phyloP scores from a whole-genome alignment of 35 echinoderm and acorn worm genomes.

The Lytechinus pictus region DNA sequence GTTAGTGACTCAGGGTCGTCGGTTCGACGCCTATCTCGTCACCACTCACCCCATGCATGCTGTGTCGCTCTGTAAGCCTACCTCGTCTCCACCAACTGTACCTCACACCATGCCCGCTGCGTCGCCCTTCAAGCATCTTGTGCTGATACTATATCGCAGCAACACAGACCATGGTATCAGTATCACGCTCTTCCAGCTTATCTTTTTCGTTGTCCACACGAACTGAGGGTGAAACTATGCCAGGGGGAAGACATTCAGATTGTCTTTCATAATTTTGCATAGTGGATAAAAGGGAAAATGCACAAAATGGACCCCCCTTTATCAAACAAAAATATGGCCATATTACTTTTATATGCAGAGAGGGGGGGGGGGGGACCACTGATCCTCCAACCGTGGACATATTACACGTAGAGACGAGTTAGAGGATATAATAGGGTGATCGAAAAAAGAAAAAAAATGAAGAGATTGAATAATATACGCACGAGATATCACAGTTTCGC shows the following conservation, averaged over 20 bases:
- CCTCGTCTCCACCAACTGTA: not conserved
- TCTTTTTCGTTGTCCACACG: not conserved
- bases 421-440: not conserved
- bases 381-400: too few relatives aligned
- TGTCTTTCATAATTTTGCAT: not conserved
- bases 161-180: not conserved
- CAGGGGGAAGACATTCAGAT: not conserved
- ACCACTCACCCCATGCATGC: not conserved
- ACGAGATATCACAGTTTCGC: not conserved
- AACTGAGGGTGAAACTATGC: not conserved
- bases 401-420: too few relatives aligned
- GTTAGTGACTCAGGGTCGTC: slow-evolving; percentile 16
- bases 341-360: not conserved
- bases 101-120: not conserved
- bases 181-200: not conserved
- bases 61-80: not conserved
- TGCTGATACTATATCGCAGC: slow-evolving; percentile 17
- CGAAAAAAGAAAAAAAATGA: not conserved
- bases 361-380: not conserved
- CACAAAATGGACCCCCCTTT: not conserved
- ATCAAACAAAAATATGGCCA: not conserved
- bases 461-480: not conserved
- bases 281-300: not conserved
- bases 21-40: not conserved
- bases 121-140: not conserved